Conservation (phyloP, 2,797 vertebrate species). For the Urosaurus nigricauda region DNA sequence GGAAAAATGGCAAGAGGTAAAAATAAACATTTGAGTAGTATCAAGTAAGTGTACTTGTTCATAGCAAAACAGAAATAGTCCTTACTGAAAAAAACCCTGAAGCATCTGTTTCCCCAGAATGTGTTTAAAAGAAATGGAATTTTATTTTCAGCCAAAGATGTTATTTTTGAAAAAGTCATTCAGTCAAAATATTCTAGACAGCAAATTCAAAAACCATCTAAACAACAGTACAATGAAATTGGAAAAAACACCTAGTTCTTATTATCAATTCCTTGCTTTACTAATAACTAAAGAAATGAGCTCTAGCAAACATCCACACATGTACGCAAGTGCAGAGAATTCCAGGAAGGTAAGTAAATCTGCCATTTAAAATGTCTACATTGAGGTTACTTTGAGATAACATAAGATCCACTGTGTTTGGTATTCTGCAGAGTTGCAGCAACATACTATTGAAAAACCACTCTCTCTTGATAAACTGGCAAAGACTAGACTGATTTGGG, state of each 20-base stretch:
- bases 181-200: background rate
- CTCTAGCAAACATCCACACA: background rate
- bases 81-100: background rate
- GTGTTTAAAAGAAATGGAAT: background rate
- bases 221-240: background rate
- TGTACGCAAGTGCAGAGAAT: background rate
- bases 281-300: background rate
- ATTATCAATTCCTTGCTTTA: constrained; percentile 5
- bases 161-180: background rate
- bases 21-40: background rate
- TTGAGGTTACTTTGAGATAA: background rate
- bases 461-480: background rate
- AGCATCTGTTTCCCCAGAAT: background rate
- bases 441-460: background rate
- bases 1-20: background rate
- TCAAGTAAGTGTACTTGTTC: background rate
- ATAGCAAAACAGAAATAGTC: background rate
- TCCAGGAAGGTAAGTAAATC: background rate
- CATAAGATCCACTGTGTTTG: background rate
- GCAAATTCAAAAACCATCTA: background rate
- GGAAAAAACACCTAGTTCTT: background rate
- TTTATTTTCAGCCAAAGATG: background rate
- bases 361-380: background rate
- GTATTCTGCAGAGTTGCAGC: background rate
- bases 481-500: background rate